Base-by-base conservation (phyloP, 2,797 vertebrate species). In the Diglossa cyanea region DNA sequence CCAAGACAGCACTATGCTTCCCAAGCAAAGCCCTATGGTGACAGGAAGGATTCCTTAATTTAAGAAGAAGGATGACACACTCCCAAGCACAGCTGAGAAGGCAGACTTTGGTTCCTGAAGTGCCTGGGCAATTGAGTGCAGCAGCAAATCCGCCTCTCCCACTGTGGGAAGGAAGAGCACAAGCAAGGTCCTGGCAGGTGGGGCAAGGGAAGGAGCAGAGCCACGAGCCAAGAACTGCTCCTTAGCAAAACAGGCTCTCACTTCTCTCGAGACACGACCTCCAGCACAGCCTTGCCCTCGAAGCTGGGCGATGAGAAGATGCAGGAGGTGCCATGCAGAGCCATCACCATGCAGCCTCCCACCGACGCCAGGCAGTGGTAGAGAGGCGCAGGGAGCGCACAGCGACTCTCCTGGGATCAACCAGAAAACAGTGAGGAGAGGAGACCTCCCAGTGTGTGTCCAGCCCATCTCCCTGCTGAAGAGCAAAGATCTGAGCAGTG, bases 291-390 rank as follows among this genome's bases (percentile, higher is more conserved):
- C 93, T 77, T 97, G 77, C 95, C 97, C 90, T 98, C 95, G 35
- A 98, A 99, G 55, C 94, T 95, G 0, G 98, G 26, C 0, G 98
- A 98, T 0, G 98, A 97, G 91, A 99, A 98, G 90, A 99, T 79
- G 48, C 98, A 95, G 3, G 98, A 98, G 93, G 89, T 30, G 2
- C 99, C 98, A 0, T 99, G 97, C 51, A 98, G 11, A 7, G 98
- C 93, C 98, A 98, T 98, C 55, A 94, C 80, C 97, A 99, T 97
- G 33, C 97, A 98, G 73, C 98, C 99, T 16, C 96, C 57, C 28
- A 99, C 99, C 0, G 98, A 99, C 0, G 98, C 98, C 53, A 99
- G 98, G 97, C 98, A 99, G 91, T 99, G 99, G 91, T 98, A 99
- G 89, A 99, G 58, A 13, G 99, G 99, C 0, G 97, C 95, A 0